Evolutionary conservation across 2,113 vertebrate genomes (phyloP), one percentile per base, ranked within the genome.

Genomic region (Machaerirhynchus nigripectus): DNA sequence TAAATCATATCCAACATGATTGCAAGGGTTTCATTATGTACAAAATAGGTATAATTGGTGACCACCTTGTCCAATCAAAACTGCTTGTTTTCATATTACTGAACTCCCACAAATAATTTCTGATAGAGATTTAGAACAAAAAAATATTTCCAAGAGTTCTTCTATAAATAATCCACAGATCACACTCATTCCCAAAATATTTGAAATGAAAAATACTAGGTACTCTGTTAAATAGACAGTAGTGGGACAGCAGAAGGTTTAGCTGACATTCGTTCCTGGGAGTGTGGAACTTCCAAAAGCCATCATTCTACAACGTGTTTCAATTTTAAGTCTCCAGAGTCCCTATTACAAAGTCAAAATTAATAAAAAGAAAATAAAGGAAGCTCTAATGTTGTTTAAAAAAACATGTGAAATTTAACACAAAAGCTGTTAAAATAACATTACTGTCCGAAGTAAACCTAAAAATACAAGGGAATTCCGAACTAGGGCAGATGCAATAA

Each of bases 401-500:
- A 95, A 96, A 97, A 90, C 71, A 95, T 89, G 92, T 71, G 65
- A 97, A 96, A 92, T 92, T 65, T 96, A 95, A 93, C 87, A 90
- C 82, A 96, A 98, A 96, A 96, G 61, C 59, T 93, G 60, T 87
- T 95, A 97, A 96, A 95, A 95, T 94, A 97, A 96, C 76, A 96
- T 87, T 73, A 88, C 73, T 93, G 56, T 87, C 81, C 73, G 27
- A 94, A 52, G 49, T 33, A 95, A 94, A 96, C 74, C 87, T 97
- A 68, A 67, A 91, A 96, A 93, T 90, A 95, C 87, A 94, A 69
- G 79, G 93, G 90, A 95, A 94, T 94, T 96, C 90, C 10, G 28
- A 97, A 70, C 82, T 47, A 93, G 90, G 93, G 80, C 70, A 97
- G 94, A 76, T 94, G 87, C 53, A 90, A 77, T 91, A 95, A 96